Base-by-base conservation (phyloP, 2,113 vertebrate genomes). In the Melanerpes formicivorus region DNA sequence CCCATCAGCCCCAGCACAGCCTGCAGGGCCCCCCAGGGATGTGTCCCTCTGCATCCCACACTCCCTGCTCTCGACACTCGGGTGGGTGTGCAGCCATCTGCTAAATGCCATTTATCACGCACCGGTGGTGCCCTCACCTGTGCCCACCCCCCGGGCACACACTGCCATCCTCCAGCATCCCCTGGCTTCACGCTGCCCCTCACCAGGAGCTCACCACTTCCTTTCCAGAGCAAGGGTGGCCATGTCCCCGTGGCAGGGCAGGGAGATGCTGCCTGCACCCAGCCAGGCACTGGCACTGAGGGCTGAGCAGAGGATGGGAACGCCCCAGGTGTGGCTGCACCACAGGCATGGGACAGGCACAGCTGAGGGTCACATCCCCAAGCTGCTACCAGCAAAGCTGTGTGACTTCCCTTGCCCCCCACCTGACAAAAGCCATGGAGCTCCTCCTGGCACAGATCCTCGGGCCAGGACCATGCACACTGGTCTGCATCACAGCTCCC, bases 141-240 rank as follows among this genome's bases (percentile, higher is more conserved):
- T 42, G 16, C 86, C 54, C 69, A 52, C 80, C 73, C 82, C 27
- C 18, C 0, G 3, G 80, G 91, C 10, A 5, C 83, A 18, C 4
- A 0, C 44, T 72, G 54, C 6, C 22, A 0, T 1, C 10, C 55
- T 52, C 37, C 78, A 19, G 79, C 67, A 0, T 6, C 25, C 17
- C 3, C 22, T 37, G 3, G 19, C 58, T 63, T 37, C 5, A 30
- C 5, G 0, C 13, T 4, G 3, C 21, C 1, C 66, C 34, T 3
- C 0, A 2, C 21, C 15, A 4, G 29, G 3, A 0, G 18, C 48
- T 3, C 30, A 2, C 2, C 4, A 23, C 19, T 0, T 25, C 10
- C 77, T 9, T 4, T 11, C 59, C 15, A 3, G 9, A 18, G 67
- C 50, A 4, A 26, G 46, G 42, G 19, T 37, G 81, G 74, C 40